Evolutionary conservation across 2,888 invertebrate genomes (phyloP), one percentile per base, ranked within the genome.

Genomic region (Rotaria macrura): DNA sequence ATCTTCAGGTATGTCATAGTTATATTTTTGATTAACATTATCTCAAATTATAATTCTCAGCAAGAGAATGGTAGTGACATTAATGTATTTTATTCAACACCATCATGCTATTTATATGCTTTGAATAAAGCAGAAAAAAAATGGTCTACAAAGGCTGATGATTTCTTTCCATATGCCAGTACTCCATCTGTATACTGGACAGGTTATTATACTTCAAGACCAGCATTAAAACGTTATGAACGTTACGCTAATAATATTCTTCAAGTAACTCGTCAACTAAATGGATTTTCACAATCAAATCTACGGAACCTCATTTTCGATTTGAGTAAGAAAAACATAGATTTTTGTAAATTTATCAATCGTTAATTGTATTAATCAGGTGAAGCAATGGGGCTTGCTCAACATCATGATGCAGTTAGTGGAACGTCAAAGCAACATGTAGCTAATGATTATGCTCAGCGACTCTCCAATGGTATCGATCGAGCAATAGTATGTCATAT

Each of bases 331-430:
- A 79, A 43, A 79, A 43, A 79, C 25, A 43, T 25, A 43, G n/a
- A 79, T 40, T 25, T 20, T 4, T 79, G 40, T 23, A n/a, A 79
- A 79, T 79, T 20, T 1, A 79, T 43, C 23, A 79, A 79, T 25
- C 25, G n/a, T 79, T 79, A 40, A 79, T 79, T 38, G 23, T 43
- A 40, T 79, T 25, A 40, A 79, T 43, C 40, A 79, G 79, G 79
- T 43, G 79, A 79, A 79, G 90, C 91, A 0, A 88, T 92, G 88
- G 92, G 90, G 23, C 89, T 92, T 6, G 89, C 90, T 25, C 96
- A 97, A 89, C 97, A 97, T 89, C 97, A 97, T 89, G 96, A 97
- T 90, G 95, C 94, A 0, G 93, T 97, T 94, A 96, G 89, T 93
- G 96, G 90, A 93, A 94, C 90, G 94, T 91, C 91, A 57, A 92